Evolutionary conservation across 2,888 invertebrate genomes (phyloP).

Genomic region (Podabrus alpinus): DNA sequence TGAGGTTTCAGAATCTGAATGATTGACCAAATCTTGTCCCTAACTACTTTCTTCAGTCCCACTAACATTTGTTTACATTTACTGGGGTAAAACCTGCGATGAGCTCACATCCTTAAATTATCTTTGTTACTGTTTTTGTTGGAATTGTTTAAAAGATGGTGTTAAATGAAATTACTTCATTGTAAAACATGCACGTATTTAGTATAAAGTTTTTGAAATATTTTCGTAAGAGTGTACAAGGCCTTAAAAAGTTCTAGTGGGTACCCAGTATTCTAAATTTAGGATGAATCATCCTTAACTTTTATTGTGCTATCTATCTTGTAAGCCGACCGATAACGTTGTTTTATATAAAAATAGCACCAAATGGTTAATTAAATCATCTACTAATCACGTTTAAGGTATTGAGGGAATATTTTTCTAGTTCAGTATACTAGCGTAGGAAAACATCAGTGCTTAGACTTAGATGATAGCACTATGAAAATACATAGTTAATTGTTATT

Average conservation of each 20-base stretch:
- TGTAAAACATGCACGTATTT: not conserved
- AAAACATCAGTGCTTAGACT: not conserved
- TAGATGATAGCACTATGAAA: not conserved
- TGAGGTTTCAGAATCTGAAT: too few species aligned
- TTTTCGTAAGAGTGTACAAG: not conserved
- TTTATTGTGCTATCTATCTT: not conserved
- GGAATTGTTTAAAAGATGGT: not conserved
- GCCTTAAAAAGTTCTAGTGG: not conserved
- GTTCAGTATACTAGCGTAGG: not conserved
- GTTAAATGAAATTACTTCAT: not conserved
- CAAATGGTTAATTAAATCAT: not conserved
- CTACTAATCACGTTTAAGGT: not conserved
- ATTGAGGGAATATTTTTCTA: not conserved
- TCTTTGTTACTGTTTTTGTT: not conserved
- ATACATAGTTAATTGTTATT: not conserved
- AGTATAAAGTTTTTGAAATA: not conserved
- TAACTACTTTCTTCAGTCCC: not conserved
- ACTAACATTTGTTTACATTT: not conserved
- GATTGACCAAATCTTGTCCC: too few species aligned
- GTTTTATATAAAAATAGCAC: not conserved
- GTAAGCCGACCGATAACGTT: not conserved
- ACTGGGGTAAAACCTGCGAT: not conserved
- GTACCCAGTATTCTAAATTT: not conserved
- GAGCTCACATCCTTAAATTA: not conserved
- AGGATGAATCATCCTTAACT: not conserved